These are phyloP conservation scores for Tetramorium bicarinatum DNA, from an alignment of 2,888 invertebrate species.

Conservation along the genomic window DNA sequence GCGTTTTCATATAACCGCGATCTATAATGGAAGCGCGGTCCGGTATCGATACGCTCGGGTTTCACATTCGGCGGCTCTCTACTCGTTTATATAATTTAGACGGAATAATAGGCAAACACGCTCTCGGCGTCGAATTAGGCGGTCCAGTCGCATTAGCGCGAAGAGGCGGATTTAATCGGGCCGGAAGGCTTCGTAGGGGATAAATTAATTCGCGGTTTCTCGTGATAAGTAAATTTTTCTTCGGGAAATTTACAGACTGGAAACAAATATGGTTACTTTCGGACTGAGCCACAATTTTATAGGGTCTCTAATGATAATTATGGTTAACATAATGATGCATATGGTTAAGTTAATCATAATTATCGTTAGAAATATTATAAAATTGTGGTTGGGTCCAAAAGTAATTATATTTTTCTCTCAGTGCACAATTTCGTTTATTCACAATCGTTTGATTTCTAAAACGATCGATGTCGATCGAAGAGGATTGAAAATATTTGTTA, in stretches of 20 bases:
- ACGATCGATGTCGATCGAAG: neutral
- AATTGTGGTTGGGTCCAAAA: too few relatives aligned
- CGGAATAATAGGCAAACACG: constrained; percentile 21
- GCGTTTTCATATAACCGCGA: constrained; percentile 48
- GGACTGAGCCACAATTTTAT: too few relatives aligned
- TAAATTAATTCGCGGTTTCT: neutral
- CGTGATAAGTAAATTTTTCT: neutral
- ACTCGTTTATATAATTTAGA: constrained; percentile 40
- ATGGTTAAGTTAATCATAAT: too few relatives aligned
- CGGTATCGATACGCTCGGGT: constrained; percentile 26
- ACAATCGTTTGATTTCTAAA: too few relatives aligned
- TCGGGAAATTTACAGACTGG: neutral
- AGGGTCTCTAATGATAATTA: too few relatives aligned
- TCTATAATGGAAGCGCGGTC: constrained; percentile 50
- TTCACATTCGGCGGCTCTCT: constrained; percentile 5
- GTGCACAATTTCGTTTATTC: neutral
- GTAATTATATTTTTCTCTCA: too few relatives aligned
- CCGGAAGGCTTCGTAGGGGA: neutral
- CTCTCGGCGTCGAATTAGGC: neutral
- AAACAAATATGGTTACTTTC: too few relatives aligned
- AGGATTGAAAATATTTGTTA: neutral
- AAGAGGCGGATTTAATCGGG: neutral
- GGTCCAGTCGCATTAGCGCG: neutral
- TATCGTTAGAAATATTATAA: too few relatives aligned
- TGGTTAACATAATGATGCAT: too few relatives aligned